Conservation (phyloP, 2,797 vertebrate species). For the Tangara arthus region DNA sequence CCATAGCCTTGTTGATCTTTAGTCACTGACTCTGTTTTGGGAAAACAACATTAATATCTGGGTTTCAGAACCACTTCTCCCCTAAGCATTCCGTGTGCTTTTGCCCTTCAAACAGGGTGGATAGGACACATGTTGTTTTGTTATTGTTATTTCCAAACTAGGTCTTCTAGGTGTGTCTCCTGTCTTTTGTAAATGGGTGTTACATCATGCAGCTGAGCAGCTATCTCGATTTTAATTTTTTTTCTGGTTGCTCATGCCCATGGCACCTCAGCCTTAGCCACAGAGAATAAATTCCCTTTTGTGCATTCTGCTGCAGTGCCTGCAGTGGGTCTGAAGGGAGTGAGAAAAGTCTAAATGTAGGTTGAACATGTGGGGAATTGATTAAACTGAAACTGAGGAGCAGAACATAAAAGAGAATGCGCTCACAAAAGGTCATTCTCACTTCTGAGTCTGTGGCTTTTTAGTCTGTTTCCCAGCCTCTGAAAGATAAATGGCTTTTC, state of each 20-base stretch:
- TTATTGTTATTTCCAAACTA: slow-evolving; percentile 16
- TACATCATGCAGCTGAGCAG: not conserved
- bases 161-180: slow-evolving; percentile 38
- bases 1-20: not conserved
- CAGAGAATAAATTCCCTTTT: not conserved
- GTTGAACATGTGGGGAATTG: not conserved
- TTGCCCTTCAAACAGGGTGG: slow-evolving; percentile 12
- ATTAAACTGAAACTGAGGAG: not conserved
- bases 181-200: not conserved
- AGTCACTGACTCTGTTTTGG: not conserved
- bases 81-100: not conserved
- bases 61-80: not conserved
- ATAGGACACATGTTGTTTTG: not conserved
- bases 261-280: not conserved
- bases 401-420: not conserved
- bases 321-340: not conserved
- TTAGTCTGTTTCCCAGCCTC: not conserved
- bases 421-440: not conserved
- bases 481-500: not conserved
- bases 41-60: not conserved
- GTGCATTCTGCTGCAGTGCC: not conserved
- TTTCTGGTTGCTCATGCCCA: not conserved
- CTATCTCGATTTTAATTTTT: slow-evolving; percentile 5
- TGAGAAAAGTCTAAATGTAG: not conserved
- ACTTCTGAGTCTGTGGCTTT: not conserved